phyloP scores from a whole-genome alignment of 2,113 vertebrate genomes.

The Pollachius pollachius region DNA sequence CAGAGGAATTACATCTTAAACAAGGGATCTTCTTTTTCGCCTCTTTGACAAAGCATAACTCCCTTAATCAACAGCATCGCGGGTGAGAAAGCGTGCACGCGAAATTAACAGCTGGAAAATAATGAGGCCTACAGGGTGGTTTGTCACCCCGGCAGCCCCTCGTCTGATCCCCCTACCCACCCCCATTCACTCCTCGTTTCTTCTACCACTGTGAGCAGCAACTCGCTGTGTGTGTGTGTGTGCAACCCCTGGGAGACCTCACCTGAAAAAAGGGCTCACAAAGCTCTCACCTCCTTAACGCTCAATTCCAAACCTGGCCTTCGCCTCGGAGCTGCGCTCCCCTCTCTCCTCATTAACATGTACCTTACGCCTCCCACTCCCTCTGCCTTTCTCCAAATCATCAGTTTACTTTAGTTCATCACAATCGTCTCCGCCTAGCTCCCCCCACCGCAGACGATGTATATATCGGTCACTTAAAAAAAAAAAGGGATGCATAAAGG shows the following conservation, averaged over 20 bases:
- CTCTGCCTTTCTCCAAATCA: not conserved
- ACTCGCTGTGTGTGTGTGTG: slow-evolving; percentile 39
- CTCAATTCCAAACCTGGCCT: slow-evolving; percentile 3
- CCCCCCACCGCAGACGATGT: too few species aligned
- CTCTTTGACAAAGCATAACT: slow-evolving; percentile 54
- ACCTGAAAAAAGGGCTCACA: slow-evolving; percentile 52
- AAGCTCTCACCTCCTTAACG: slow-evolving; percentile 44
- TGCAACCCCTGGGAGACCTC: slow-evolving; percentile 42
- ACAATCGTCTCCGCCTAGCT: too few species aligned
- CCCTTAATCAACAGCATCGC: slow-evolving; percentile 74
- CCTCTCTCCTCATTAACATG: slow-evolving; percentile 4
- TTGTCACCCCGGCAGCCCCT: slow-evolving; percentile 70
- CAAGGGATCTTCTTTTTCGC: slow-evolving; percentile 48
- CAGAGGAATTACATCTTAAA: slow-evolving; percentile 26
- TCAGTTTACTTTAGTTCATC: too few species aligned
- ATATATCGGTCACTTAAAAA: too few species aligned
- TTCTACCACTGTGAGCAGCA: slow-evolving; percentile 49
- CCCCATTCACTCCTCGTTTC: slow-evolving; percentile 61
- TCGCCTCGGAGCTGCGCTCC: slow-evolving; percentile 5
- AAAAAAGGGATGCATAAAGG: too few species aligned
- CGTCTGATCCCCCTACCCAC: slow-evolving; percentile 71
- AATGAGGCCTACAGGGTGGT: slow-evolving; percentile 80
- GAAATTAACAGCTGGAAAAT: slow-evolving; percentile 84
- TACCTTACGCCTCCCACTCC: slow-evolving; percentile 7
- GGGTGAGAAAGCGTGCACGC: slow-evolving; percentile 77